Percentiles rank a stretch among this genome's conserved stretches.
Evolutionary conservation across 2,888 invertebrate species (phyloP).

Genomic region (Drosophila mimica): DNA sequence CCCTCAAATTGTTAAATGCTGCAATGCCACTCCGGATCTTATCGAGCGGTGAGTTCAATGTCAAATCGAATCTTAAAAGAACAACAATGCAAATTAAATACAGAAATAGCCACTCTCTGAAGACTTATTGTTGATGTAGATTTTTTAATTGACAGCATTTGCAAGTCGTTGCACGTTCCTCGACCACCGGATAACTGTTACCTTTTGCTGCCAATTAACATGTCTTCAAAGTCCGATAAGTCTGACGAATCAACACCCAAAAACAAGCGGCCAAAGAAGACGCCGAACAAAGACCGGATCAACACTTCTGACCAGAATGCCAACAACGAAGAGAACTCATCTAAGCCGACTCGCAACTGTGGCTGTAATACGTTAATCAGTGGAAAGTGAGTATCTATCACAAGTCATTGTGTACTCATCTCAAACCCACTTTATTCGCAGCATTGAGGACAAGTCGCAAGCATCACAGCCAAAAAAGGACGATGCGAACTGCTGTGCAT

Average conservation of each 20-base stretch:
- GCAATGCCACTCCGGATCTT: conserved; percentile 27
- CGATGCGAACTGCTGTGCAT: background rate
- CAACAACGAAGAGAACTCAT: background rate
- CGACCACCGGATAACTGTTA: conserved; percentile 33
- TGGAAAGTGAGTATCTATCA: conserved; percentile 25
- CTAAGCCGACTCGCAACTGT: conserved; percentile 27
- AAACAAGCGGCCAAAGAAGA: background rate
- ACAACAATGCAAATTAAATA: background rate
- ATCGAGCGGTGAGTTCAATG: conserved; percentile 65
- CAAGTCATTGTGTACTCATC: background rate
- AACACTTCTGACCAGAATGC: background rate
- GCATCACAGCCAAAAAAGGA: background rate
- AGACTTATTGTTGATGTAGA: conserved; percentile 26
- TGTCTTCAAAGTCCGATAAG: conserved; percentile 9
- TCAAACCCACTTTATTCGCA: background rate
- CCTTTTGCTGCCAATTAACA: conserved; percentile 40
- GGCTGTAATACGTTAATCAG: conserved; percentile 42
- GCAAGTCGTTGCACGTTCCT: conserved; percentile 46
- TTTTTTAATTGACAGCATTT: conserved; percentile 47
- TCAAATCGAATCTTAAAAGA: conserved; percentile 27
- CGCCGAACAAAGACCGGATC: background rate
- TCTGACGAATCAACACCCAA: background rate
- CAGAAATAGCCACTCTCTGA: conserved; percentile 19
- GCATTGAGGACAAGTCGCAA: conserved; percentile 6
- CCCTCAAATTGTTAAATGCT: conserved; percentile 33